Evolutionary conservation across 1,140 invertebrate species (phyloP).

Genomic region (Tenebrio molitor): DNA sequence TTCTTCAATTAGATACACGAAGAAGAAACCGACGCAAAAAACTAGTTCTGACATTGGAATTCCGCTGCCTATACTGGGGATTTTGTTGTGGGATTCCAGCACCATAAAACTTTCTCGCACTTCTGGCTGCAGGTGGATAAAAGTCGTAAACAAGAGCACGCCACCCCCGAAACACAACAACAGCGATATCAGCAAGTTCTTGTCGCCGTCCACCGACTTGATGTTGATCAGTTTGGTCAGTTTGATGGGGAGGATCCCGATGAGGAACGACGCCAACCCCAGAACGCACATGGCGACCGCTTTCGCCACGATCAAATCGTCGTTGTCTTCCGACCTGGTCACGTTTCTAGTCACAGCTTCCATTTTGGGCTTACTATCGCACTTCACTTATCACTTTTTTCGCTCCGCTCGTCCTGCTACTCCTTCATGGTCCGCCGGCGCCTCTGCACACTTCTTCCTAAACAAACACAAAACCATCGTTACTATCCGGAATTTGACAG

Average conservation of each 20-base stretch:
- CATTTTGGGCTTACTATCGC: conserved; percentile 35
- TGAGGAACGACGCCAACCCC: conserved; percentile 77
- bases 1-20: conserved; percentile 82
- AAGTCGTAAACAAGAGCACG: conserved; percentile 82
- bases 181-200: conserved; percentile 71
- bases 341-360: conserved; percentile 38
- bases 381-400: conserved; percentile 14
- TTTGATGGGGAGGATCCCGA: conserved; percentile 77
- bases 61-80: conserved; percentile 64
- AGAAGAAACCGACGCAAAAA: conserved; percentile 79
- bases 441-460: background rate
- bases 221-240: conserved; percentile 68
- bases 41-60: conserved; percentile 76
- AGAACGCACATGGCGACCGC: conserved; percentile 78
- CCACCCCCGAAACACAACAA: conserved; percentile 86
- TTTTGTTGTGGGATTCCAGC: conserved; percentile 64
- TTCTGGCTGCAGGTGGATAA: conserved; percentile 84
- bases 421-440: background rate
- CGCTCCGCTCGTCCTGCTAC: conserved; percentile 4
- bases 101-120: conserved; percentile 72
- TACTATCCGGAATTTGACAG: background rate
- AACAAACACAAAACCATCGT: background rate
- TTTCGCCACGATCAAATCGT: conserved; percentile 71
- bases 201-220: conserved; percentile 61
- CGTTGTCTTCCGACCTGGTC: conserved; percentile 12